Evolutionary conservation across 2,797 vertebrate species (phyloP), one percentile per base, ranked within the genome.

Genomic region (Muscicapa striata): DNA sequence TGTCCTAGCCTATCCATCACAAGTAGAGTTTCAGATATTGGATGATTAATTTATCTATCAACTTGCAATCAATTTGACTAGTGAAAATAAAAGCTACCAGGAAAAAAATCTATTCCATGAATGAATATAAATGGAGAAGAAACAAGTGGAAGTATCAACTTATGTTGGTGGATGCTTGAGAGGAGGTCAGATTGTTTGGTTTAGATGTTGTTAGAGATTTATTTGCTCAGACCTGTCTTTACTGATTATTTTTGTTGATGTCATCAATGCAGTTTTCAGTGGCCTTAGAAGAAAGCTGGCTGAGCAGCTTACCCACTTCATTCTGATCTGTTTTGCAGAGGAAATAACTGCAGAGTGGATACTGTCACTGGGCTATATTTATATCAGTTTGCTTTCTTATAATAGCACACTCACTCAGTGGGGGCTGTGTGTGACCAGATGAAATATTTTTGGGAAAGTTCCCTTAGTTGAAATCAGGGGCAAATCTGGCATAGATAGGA

Each of bases 321-420:
- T 96, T 93, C 87, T 92, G 30, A 64, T 84, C 72, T 67, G 74
- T 87, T 94, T 93, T 1, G 5, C 63, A 75, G 87, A 95, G 90
- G 94, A 95, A 97, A 57, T 94, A 84, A 72, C 94, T 86, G 89
- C 75, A 70, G 91, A 89, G 92, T 74, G 68, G 64, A 45, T 89
- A 27, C 88, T 96, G 94, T 94, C 95, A 90, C 77, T 29, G 48
- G 75, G 83, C 94, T 94, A 87, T 87, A 90, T 94, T 97, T 94
- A 9, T 93, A 87, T 73, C 91, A 6, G 63, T 86, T 93, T 86
- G 64, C 80, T 96, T 90, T 96, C 92, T 90, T 90, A 70, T 95
- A 84, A 94, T 90, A 96, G 83, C 94, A 18, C 6, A 11, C 74
- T 87, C 79, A 17, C 90, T 96, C 91, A 73, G 81, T 59, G 87